These are phyloP conservation scores for Limenitis camilla DNA, from an alignment of 2,888 invertebrate species.

Conservation along the genomic window DNA sequence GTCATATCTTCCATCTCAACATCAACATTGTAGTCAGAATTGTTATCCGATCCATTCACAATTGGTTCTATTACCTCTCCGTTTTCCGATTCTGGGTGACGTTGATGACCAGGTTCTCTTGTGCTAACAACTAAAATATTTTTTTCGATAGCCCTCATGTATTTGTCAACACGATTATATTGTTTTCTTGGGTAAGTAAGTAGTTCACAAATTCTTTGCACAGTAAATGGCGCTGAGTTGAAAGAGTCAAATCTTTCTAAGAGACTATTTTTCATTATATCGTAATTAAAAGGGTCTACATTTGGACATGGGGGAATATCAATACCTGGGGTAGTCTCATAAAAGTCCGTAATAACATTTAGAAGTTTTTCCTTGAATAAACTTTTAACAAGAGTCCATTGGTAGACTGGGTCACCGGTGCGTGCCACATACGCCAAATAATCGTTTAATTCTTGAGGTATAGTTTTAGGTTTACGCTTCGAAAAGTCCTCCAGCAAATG, in stretches of 20 bases:
- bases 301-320: conserved; percentile 92
- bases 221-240: conserved; percentile 94
- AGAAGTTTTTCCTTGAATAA: conserved; percentile 91
- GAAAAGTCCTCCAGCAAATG: conserved; percentile 89
- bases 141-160: conserved; percentile 97
- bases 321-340: conserved; percentile 83
- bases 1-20: conserved; percentile 73
- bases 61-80: conserved; percentile 77
- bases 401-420: conserved; percentile 95
- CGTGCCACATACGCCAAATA: conserved; percentile 92
- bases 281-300: conserved; percentile 92
- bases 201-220: conserved; percentile 96
- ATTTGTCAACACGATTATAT: conserved; percentile 96
- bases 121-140: conserved; percentile 91
- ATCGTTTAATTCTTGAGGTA: conserved; percentile 91
- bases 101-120: conserved; percentile 78
- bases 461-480: conserved; percentile 83
- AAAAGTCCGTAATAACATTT: conserved; percentile 90
- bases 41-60: conserved; percentile 76
- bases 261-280: conserved; percentile 88
- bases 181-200: conserved; percentile 93
- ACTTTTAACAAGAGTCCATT: conserved; percentile 91
- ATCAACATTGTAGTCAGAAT: conserved; percentile 70
- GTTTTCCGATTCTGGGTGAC: conserved; percentile 77
- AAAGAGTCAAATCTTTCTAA: conserved; percentile 88